These are phyloP conservation scores for Chouioia cunea DNA, from an alignment of 2,888 invertebrate species.

Conservation along the genomic window DNA sequence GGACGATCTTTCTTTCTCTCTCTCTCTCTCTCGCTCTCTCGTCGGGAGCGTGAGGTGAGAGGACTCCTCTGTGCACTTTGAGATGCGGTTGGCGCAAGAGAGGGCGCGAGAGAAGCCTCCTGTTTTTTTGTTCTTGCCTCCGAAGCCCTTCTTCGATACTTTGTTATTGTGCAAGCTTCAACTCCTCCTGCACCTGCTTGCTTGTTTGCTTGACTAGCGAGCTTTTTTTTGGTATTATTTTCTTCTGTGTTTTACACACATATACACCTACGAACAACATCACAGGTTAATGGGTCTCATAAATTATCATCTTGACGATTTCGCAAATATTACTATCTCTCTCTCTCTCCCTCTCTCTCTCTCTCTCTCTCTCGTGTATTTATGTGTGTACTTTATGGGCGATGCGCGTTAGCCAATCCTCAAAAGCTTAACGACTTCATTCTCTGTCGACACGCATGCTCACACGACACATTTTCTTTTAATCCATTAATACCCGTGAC, in stretches of 20 bases:
- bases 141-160: neutral
- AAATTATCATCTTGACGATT: slow-evolving; percentile 17
- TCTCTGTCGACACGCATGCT: too few species aligned
- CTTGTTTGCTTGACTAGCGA: slow-evolving; percentile 10
- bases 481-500: too few species aligned
- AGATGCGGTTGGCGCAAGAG: slow-evolving; percentile 48
- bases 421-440: too few species aligned
- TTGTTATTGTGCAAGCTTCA: neutral
- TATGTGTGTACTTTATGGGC: too few species aligned
- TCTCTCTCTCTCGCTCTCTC: slow-evolving; percentile 10
- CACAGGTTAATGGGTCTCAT: slow-evolving; percentile 38
- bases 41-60: slow-evolving; percentile 49
- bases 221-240: slow-evolving; percentile 16
- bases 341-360: too few species aligned
- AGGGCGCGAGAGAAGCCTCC: slow-evolving; percentile 28
- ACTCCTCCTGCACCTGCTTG: too few species aligned
- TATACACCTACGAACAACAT: too few species aligned
- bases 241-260: neutral
- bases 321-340: slow-evolving; percentile 5
- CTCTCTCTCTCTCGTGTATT: too few species aligned
- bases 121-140: neutral
- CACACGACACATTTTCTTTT: too few species aligned
- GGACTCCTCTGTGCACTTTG: slow-evolving; percentile 24
- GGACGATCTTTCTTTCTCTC: slow-evolving; percentile 50
- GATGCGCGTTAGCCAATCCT: too few species aligned